Base-by-base conservation (phyloP, 1,140 invertebrate species). In the Drosophila carrolli region DNA sequence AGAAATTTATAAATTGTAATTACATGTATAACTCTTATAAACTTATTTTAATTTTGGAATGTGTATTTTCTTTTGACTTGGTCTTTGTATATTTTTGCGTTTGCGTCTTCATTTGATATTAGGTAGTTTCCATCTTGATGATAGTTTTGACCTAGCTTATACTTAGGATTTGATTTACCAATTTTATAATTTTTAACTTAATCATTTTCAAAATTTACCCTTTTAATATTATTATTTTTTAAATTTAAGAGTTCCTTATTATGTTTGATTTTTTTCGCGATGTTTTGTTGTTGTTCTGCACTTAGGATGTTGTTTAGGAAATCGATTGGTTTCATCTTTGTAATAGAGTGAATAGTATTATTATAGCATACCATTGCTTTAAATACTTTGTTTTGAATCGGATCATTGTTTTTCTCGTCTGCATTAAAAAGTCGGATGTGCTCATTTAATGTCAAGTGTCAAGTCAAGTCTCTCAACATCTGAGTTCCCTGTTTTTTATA, bases 381-480 rank as follows among this genome's bases (percentile, higher is more conserved):
- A 43, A 23, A 56, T 41, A 56, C 38, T 27, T 43, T 56, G 10
- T 56, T 43, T 56, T 56, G 38, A 23, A 43, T 43, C 11, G 40
- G 43, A 38, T 56, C 38, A 29, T 27, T 41, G 35, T 16, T 56
- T 40, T 56, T 56, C 3, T 40, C 19, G 13, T 43, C 40, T 29
- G 54, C 54, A 14, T 43, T 56, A 56, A 27, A 56, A 9, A 41
- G 13, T 55, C 19, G 13, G 13, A 29, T 29, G 9, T 41, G 53
- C 8, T 55, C 37, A 55, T 29, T 55, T 27, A 41, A 41, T 40
- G 37, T 55, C 13, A 55, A 55, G 37, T 55, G 37, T 41, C n/a
- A n/a, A n/a, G n/a, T n/a, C n/a, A n/a, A 40, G 23, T 55, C 10
- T 41, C 13, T 56, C 40, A 8, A 56, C 9, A 43, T 37, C 14